Conservation (phyloP, 2,113 vertebrate species). For the Podarcis cretensis region DNA sequence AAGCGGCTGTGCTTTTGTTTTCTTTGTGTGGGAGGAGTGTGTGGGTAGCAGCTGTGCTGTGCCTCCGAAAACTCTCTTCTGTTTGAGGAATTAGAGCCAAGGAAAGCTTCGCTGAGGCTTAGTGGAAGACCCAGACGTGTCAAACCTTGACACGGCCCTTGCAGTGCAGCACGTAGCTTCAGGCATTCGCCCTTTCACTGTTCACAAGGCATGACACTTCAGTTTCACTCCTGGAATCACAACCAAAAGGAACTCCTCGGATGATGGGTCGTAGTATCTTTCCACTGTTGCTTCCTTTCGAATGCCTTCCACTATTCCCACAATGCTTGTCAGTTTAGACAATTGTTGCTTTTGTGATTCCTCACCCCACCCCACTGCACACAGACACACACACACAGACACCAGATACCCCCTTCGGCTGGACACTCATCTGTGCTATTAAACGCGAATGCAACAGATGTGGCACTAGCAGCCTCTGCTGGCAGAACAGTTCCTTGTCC, state of each 20-base stretch:
- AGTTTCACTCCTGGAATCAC: neutral
- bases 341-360: neutral
- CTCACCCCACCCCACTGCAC: neutral
- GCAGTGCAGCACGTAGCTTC: neutral
- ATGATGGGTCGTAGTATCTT: neutral
- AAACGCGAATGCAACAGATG: neutral
- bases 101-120: neutral
- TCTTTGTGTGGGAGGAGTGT: neutral
- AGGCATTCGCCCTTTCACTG: neutral
- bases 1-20: conserved; percentile 16
- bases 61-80: neutral
- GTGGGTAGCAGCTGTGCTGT: neutral
- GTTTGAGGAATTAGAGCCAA: neutral
- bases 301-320: neutral
- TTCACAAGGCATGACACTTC: neutral
- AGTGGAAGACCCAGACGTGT: neutral
- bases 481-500: conserved; percentile 5
- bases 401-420: neutral
- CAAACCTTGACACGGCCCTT: neutral
- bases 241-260: neutral
- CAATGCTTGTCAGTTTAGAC: neutral
- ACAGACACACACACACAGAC: neutral
- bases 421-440: neutral
- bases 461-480: conserved; percentile 26
- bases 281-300: neutral